Percentiles rank a stretch among this genome's conserved stretches.
Evolutionary conservation across 2,113 vertebrate species (phyloP).

Genomic region (Himantopus leucocephalus): DNA sequence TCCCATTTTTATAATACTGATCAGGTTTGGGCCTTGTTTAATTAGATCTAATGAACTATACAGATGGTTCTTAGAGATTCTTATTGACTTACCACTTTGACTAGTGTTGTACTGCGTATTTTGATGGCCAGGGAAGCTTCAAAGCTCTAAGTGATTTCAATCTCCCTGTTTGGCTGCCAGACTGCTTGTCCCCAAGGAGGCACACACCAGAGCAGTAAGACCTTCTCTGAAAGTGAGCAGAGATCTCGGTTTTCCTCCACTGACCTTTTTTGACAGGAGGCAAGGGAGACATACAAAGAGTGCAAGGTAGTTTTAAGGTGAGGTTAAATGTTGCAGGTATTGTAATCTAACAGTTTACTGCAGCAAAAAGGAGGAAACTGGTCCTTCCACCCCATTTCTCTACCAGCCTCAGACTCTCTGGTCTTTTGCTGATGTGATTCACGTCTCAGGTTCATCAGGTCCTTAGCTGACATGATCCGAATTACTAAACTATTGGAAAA

Average conservation of each 20-base stretch:
- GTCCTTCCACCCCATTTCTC: background rate
- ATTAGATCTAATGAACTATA: background rate
- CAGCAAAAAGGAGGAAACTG: background rate
- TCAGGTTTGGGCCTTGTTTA: background rate
- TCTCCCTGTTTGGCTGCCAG: background rate
- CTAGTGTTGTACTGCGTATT: background rate
- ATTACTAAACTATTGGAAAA: background rate
- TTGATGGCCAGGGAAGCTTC: background rate
- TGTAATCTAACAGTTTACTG: background rate
- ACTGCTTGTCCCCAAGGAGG: background rate
- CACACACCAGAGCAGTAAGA: background rate
- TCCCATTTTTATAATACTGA: background rate
- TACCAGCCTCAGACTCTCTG: background rate
- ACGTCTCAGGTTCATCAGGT: background rate
- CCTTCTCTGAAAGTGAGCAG: background rate
- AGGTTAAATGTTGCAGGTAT: background rate
- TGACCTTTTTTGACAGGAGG: background rate
- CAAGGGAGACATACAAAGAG: background rate
- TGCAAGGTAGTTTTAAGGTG: background rate
- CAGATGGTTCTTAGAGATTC: background rate
- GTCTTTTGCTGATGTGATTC: background rate
- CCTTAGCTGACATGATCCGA: background rate
- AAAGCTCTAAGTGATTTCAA: background rate
- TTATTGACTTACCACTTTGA: background rate
- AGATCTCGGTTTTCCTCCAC: background rate